A percentile compares a stretch with the other conserved stretches of the same genome.
Evolutionary conservation across 2,888 invertebrate species (phyloP).

Genomic region (Cephus spinipes): DNA sequence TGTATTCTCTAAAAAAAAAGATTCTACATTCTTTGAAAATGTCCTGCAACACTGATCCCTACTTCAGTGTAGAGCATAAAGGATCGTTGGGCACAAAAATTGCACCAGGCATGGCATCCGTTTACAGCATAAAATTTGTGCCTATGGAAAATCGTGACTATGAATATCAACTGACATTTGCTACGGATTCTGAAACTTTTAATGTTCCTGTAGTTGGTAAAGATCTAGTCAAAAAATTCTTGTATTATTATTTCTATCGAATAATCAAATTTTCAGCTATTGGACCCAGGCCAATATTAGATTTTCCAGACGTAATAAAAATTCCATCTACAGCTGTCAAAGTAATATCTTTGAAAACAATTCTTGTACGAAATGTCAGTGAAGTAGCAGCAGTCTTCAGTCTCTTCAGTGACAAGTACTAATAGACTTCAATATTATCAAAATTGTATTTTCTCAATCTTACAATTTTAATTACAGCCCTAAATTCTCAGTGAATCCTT

Average conservation of each 20-base stretch:
- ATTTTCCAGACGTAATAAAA: conserved; percentile 72
- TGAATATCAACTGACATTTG: conserved; percentile 69
- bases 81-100: conserved; percentile 69
- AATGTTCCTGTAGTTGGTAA: conserved; percentile 73
- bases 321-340: conserved; percentile 70
- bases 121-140: conserved; percentile 73
- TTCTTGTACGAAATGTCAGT: conserved; percentile 72
- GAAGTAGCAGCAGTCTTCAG: conserved; percentile 68
- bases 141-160: conserved; percentile 72
- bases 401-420: conserved; percentile 65
- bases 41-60: conserved; percentile 68
- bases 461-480: conserved; percentile 32
- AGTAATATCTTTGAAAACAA: conserved; percentile 65
- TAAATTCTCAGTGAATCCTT: conserved; percentile 70
- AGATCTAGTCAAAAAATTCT: conserved; percentile 30
- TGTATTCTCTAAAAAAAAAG: conserved; percentile 57
- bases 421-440: conserved; percentile 1
- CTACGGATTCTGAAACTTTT: conserved; percentile 70
- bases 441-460: conserved; percentile 9
- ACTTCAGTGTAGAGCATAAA: conserved; percentile 69
- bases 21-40: conserved; percentile 69
- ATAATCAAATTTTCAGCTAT: conserved; percentile 64
- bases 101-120: conserved; percentile 77
- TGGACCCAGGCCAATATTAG: conserved; percentile 71
- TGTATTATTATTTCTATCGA: not conserved